Evolutionary conservation across 2,888 invertebrate genomes (phyloP).

Genomic region (Microctonus brassicae): DNA sequence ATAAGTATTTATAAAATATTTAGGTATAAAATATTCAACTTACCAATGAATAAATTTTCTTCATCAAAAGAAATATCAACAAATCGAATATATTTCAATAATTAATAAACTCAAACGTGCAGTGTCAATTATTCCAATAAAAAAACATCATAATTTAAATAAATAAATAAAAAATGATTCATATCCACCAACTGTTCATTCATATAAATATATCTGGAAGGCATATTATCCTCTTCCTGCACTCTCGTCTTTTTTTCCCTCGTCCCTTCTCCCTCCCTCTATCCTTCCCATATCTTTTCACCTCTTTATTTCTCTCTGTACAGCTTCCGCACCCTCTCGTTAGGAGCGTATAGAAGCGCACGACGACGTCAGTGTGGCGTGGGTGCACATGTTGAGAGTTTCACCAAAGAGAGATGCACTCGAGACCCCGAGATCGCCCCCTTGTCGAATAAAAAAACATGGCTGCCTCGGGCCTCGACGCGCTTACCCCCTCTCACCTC

Average conservation of each 20-base stretch:
- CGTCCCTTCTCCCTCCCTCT: background rate
- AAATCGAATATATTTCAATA: background rate
- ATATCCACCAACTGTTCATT: too few species aligned
- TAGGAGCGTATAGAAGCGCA: constrained; percentile 49
- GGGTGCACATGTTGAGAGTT: constrained; percentile 62
- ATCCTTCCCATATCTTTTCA: background rate
- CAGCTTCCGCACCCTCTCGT: constrained; percentile 51
- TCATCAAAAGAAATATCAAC: background rate
- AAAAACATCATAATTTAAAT: background rate
- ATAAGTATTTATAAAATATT: background rate
- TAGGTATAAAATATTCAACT: background rate
- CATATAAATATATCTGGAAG: constrained; percentile 9
- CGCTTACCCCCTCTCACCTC: constrained; percentile 16
- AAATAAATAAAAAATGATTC: too few species aligned
- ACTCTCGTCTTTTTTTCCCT: background rate
- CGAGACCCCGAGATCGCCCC: constrained; percentile 57
- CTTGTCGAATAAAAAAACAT: constrained; percentile 59
- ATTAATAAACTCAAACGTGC: background rate
- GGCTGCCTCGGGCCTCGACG: constrained; percentile 55
- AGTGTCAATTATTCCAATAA: constrained; percentile 10
- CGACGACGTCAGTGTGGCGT: constrained; percentile 40
- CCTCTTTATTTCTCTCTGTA: constrained; percentile 15
- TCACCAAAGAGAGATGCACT: constrained; percentile 65
- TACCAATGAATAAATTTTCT: background rate
- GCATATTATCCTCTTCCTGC: constrained; percentile 5